These are phyloP conservation scores for Nephrotoma flavescens DNA, from an alignment of 2,888 invertebrate genomes.

Conservation along the genomic window DNA sequence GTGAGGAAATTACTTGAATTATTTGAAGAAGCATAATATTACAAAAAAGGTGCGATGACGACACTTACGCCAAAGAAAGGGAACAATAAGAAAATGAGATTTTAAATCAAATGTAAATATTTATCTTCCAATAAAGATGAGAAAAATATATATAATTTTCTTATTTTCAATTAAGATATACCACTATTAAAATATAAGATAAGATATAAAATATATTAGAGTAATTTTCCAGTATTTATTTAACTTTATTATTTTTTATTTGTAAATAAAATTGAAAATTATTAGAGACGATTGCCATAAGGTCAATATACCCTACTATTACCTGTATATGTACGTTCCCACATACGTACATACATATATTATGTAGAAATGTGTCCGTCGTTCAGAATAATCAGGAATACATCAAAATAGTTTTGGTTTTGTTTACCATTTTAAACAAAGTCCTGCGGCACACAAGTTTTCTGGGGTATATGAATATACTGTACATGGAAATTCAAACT, in stretches of 20 bases:
- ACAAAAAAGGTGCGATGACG: neutral
- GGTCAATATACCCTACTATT: no score
- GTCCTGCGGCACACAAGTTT: no score
- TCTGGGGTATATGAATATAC: no score
- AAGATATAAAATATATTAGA: neutral
- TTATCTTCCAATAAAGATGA: neutral
- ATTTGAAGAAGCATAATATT: neutral
- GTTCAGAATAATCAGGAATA: no score
- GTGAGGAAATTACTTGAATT: neutral
- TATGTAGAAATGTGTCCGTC: no score
- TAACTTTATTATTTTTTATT: neutral
- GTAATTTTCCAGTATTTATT: neutral
- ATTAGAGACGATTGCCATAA: neutral
- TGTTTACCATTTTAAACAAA: no score
- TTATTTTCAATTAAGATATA: neutral
- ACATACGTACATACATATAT: no score
- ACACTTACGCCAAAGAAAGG: neutral
- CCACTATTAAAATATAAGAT: neutral
- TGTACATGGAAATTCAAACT: no score
- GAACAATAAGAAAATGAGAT: neutral
- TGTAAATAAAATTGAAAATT: neutral
- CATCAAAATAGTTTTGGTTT: no score
- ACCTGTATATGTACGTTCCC: no score
- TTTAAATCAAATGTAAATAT: neutral
- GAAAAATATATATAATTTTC: neutral